phyloP scores from a whole-genome alignment of 1,140 invertebrate species.

The Chymomyza costata region DNA sequence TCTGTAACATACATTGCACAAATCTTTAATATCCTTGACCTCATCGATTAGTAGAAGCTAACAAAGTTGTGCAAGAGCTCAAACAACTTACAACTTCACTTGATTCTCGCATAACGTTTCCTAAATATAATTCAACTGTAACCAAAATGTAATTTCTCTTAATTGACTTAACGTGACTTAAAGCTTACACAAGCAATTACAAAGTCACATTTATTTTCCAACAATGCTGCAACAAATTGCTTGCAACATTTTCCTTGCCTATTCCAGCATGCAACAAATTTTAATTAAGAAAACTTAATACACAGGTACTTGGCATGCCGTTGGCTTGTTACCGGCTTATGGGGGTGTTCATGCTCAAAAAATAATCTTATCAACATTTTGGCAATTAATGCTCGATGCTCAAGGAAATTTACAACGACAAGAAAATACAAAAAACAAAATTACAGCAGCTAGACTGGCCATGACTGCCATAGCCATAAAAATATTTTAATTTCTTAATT shows the following conservation, averaged over 20 bases:
- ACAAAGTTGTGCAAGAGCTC: too few relatives aligned
- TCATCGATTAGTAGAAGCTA: too few relatives aligned
- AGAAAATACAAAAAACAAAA: constrained; percentile 12
- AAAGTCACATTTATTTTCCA: constrained; percentile 70
- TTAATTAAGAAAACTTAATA: constrained; percentile 31
- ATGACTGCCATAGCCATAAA: constrained; percentile 46
- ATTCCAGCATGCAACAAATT: constrained; percentile 27
- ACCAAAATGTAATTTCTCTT: constrained; percentile 66
- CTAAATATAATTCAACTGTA: too few relatives aligned
- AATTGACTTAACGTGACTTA: constrained; percentile 70
- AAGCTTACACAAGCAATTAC: constrained; percentile 70
- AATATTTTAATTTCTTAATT: constrained; percentile 72
- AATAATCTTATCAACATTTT: constrained; percentile 67
- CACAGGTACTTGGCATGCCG: constrained; percentile 9
- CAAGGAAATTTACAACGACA: constrained; percentile 14
- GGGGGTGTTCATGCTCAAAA: constrained; percentile 23
- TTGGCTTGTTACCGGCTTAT: background rate
- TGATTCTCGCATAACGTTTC: too few relatives aligned
- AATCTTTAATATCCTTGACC: too few relatives aligned
- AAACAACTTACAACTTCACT: too few relatives aligned
- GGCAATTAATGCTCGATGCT: constrained; percentile 55
- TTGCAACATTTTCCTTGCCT: constrained; percentile 28
- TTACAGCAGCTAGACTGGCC: background rate
- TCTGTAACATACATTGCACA: too few relatives aligned
- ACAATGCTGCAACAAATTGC: constrained; percentile 40